Evolutionary conservation across 2,797 vertebrate genomes (phyloP).

Genomic region (Babyrousa celebensis): DNA sequence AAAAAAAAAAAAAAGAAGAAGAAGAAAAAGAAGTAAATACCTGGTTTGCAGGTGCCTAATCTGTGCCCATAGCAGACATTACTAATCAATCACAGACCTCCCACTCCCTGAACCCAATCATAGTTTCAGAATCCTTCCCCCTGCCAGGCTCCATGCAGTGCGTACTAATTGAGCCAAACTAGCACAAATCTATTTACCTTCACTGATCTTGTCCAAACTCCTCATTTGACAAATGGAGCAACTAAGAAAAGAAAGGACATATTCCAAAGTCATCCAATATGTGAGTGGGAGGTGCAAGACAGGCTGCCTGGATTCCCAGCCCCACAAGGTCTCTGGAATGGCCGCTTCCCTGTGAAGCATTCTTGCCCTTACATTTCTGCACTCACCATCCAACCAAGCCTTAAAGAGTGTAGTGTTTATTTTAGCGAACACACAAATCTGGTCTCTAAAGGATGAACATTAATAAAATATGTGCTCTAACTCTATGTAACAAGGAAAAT

Average conservation of each 20-base stretch:
- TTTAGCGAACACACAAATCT: slow-evolving; percentile 86
- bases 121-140: neutral
- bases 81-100: neutral
- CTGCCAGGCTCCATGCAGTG: neutral
- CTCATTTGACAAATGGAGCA: neutral
- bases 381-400: slow-evolving; percentile 62
- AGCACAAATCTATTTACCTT: slow-evolving; percentile 16
- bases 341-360: neutral
- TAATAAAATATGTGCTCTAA: slow-evolving; percentile 90
- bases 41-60: neutral
- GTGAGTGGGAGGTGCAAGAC: neutral
- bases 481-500: slow-evolving; percentile 91
- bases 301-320: neutral
- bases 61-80: neutral
- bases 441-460: slow-evolving; percentile 90
- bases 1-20: too few species aligned
- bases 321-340: neutral
- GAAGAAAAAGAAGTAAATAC: neutral
- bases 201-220: neutral
- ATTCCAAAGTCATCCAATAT: neutral
- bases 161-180: neutral
- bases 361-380: slow-evolving; percentile 52
- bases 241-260: neutral
- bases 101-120: neutral
- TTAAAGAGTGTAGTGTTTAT: slow-evolving; percentile 79